phyloP scores from a whole-genome alignment of 2,113 vertebrate genomes.

The Lutjanus erythropterus region DNA sequence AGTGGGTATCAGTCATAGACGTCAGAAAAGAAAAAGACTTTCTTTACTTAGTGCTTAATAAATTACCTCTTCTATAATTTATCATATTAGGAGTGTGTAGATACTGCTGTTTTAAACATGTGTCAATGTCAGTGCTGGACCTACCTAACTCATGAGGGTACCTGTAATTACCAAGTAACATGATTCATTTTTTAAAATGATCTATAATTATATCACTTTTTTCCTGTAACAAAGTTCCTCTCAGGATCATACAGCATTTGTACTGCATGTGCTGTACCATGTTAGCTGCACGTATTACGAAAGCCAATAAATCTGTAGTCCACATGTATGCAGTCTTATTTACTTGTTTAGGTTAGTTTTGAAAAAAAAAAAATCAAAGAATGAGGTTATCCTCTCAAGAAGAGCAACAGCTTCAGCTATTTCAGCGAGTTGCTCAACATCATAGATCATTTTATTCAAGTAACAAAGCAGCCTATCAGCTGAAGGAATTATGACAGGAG shows the following conservation, averaged over 20 bases:
- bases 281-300: not conserved
- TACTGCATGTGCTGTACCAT: not conserved
- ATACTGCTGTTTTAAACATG: slow-evolving; percentile 4
- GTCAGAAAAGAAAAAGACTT: slow-evolving; percentile 37
- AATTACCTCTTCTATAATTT: slow-evolving; percentile 15
- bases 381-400: not conserved
- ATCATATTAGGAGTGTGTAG: slow-evolving; percentile 18
- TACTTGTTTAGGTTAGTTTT: not conserved
- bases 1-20: slow-evolving; percentile 38
- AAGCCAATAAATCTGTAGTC: not conserved
- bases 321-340: not conserved
- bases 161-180: slow-evolving; percentile 6
- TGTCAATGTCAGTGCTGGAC: not conserved
- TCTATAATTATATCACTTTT: slow-evolving; percentile 8
- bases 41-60: slow-evolving; percentile 20
- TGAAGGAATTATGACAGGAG: not conserved
- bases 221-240: not conserved
- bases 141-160: not conserved
- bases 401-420: not conserved
- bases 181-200: slow-evolving; percentile 5
- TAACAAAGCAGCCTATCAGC: not conserved
- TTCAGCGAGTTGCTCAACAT: not conserved
- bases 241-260: not conserved
- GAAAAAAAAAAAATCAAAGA: too few species aligned
- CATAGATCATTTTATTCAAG: not conserved